A percentile compares a stretch with the other conserved stretches of the same genome.
Conservation (phyloP, 2,113 vertebrate species). For the Limnothrissa miodon region DNA sequence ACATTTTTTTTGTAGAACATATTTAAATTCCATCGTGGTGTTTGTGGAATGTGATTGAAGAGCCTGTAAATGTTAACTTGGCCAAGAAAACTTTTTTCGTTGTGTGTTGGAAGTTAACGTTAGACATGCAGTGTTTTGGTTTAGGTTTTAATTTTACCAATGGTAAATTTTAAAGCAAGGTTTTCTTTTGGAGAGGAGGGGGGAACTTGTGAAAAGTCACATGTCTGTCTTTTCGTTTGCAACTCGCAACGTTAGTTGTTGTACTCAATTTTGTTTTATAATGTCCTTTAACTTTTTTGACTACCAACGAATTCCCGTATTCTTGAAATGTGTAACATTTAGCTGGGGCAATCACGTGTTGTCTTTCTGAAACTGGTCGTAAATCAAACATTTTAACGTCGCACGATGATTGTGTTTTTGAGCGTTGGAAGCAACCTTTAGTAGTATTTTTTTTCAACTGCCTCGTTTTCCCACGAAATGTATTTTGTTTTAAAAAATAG, state of each 20-base stretch:
- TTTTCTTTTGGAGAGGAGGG: neutral
- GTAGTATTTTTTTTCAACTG: neutral
- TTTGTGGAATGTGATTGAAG: neutral
- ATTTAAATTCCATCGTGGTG: neutral
- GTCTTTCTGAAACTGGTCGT: neutral
- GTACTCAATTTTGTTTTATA: neutral
- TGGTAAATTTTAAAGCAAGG: neutral
- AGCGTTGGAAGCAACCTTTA: neutral
- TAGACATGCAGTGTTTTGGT: neutral
- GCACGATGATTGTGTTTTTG: neutral
- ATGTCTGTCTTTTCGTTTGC: constrained; percentile 6
- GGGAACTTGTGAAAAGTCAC: constrained; percentile 1
- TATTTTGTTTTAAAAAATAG: neutral
- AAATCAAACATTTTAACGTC: neutral
- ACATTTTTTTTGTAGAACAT: neutral
- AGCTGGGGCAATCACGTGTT: neutral
- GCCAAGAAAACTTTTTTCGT: neutral
- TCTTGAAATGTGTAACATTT: neutral
- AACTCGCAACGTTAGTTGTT: neutral
- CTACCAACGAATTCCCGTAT: neutral
- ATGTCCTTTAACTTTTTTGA: neutral
- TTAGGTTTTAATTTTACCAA: neutral
- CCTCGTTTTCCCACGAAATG: neutral
- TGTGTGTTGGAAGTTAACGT: neutral
- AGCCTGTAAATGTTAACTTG: neutral